Conservation (phyloP, 2,797 vertebrate species). For the Fistularia commersonii region DNA sequence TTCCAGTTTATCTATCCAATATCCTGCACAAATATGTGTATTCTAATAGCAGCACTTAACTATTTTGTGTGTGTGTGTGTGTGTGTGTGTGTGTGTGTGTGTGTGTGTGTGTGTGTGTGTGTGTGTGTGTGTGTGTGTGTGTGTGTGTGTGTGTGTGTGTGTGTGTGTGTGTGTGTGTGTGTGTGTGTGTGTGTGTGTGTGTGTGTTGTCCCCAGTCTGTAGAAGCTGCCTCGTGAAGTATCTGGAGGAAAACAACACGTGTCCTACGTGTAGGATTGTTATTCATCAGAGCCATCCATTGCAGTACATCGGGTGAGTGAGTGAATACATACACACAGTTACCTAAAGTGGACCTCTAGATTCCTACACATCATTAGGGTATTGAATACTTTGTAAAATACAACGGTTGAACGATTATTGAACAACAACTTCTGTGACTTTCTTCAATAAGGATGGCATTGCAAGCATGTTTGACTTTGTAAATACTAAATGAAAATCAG, state of each 20-base stretch:
- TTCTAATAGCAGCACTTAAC: not conserved
- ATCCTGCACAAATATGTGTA: not conserved
- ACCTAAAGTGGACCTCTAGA: not conserved
- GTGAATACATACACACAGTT: slow-evolving; percentile 1
- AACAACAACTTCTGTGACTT: no score
- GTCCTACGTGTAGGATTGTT: slow-evolving; percentile 96
- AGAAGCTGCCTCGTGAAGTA: slow-evolving; percentile 99
- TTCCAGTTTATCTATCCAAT: no score
- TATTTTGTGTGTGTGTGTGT: not conserved
- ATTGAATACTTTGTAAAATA: no score
- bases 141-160: no score
- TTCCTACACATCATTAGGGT: no score
- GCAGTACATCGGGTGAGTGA: slow-evolving; percentile 95
- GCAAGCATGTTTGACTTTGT: no score
- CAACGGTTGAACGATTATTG: no score
- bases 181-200: slow-evolving; percentile 18
- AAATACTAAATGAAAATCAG: no score
- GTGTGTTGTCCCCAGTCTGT: slow-evolving; percentile 82
- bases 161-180: not conserved
- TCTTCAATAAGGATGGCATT: no score
- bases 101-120: slow-evolving; percentile 7
- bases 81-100: not conserved
- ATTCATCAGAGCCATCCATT: slow-evolving; percentile 99
- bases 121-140: no score
- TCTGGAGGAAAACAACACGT: slow-evolving; percentile 98